Evolutionary conservation across 1,140 invertebrate genomes (phyloP).

Genomic region (Aphaenogaster ashmeadi): DNA sequence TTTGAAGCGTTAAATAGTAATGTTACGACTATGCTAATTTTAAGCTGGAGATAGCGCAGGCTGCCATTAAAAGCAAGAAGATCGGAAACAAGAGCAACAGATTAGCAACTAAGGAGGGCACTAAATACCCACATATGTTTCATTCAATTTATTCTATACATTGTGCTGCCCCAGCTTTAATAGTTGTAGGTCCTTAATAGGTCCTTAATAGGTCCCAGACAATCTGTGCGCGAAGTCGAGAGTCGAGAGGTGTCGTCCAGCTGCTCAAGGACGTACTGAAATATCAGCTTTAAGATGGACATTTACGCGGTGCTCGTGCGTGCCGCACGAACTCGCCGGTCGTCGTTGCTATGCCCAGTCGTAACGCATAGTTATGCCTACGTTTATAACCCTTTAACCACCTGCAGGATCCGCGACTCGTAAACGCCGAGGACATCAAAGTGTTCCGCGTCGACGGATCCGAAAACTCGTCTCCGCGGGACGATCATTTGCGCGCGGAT

Average conservation of each 20-base stretch:
- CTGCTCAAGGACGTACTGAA: conserved; percentile 53
- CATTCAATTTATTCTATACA: not conserved
- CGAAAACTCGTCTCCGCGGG: conserved; percentile 1
- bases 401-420: conserved; percentile 56
- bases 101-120: not conserved
- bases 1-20: not conserved
- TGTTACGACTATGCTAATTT: not conserved
- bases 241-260: conserved; percentile 11
- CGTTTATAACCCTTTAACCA: conserved; percentile 63
- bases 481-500: conserved; percentile 20
- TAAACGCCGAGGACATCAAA: conserved; percentile 52
- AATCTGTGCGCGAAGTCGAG: not conserved
- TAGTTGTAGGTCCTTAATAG: not conserved
- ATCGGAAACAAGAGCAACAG: not conserved
- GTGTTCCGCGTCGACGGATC: conserved; percentile 9
- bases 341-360: conserved; percentile 8
- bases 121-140: not conserved
- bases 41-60: not conserved
- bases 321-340: conserved; percentile 16
- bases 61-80: not conserved
- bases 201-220: not conserved
- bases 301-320: conserved; percentile 41
- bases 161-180: not conserved
- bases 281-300: conserved; percentile 64
- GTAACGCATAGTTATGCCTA: conserved; percentile 58